Base-by-base conservation (phyloP, 2,797 vertebrate species). In the Phrynocephalus vlangalii region DNA sequence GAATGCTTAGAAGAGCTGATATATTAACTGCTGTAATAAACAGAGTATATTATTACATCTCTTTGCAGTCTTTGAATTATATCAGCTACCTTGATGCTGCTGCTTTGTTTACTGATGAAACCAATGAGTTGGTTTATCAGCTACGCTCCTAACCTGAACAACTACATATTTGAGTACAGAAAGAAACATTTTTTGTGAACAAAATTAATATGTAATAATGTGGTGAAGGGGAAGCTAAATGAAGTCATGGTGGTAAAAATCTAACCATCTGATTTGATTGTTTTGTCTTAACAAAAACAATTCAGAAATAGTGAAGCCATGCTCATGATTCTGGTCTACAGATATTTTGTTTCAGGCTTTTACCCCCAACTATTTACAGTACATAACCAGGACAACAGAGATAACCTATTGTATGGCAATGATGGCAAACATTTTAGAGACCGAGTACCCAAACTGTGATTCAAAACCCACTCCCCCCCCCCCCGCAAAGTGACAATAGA, bases 11-110 rank as follows among this genome's bases (percentile, higher is more conserved):
- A 87, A 94, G 90, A 72, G 90, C 95, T 89, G 92, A 92, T 80
- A 73, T 1, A 66, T 92, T 93, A 94, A 95, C 94, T 94, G 94
- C 91, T 87, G 91, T 84, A 95, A 96, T 96, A 96, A 96, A 96
- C 68, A 77, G 52, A 89, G 75, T 92, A 93, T 88, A 84, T 6
- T 86, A 88, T 26, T 85, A 56, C 33, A 56, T 85, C 63, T 85
- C 63, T 56, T 75, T 50, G 72, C 28, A 50, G 60, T 76, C 70
- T 80, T 76, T 70, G 50, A 85, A 20, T 83, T 0, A 66, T 1
- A 52, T 70, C 38, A 56, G 20, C n/a, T 38, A 18, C 70, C 28
- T 82, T 8, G 38, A 28, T 72, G 79, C 18, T 89, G 63, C 28
- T 30, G 56, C 71, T 78, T 85, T 82, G 44, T 78, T 86, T 85